Conservation (phyloP, 2,888 invertebrate species). For the Cordilura impudica region DNA sequence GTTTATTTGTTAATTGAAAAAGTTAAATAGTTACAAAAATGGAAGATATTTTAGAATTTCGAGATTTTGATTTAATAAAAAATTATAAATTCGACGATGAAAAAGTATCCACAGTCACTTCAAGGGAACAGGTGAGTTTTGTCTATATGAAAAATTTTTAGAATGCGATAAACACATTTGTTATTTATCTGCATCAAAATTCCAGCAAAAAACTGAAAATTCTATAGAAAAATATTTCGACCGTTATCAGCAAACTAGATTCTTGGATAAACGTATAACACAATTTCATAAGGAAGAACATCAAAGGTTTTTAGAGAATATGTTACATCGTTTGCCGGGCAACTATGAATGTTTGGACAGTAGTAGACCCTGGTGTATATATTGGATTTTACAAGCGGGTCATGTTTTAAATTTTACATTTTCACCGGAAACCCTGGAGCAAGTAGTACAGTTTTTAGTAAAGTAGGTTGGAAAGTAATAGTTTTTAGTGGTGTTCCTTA, state of each 20-base stretch:
- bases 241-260: constrained; percentile 78
- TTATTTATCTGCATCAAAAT: not conserved
- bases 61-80: constrained; percentile 72
- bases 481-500: too few species aligned
- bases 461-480: constrained; percentile 76
- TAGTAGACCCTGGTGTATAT: constrained; percentile 97
- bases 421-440: constrained; percentile 79
- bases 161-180: not conserved
- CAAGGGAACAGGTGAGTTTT: constrained; percentile 81
- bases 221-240: constrained; percentile 80
- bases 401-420: constrained; percentile 85
- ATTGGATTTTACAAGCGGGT: constrained; percentile 96
- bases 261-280: constrained; percentile 78
- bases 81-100: constrained; percentile 81
- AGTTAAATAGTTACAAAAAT: constrained; percentile 11
- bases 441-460: constrained; percentile 81
- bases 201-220: constrained; percentile 81
- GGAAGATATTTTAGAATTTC: constrained; percentile 67
- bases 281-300: constrained; percentile 83
- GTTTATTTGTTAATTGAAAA: not conserved
- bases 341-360: constrained; percentile 93
- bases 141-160: not conserved
- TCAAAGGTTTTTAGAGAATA: constrained; percentile 83
- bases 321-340: constrained; percentile 83
- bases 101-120: constrained; percentile 80